Percentiles rank a stretch among this genome's conserved stretches.
phyloP scores from a whole-genome alignment of 2,888 invertebrate genomes.

The Alviniconcha strummeri region DNA sequence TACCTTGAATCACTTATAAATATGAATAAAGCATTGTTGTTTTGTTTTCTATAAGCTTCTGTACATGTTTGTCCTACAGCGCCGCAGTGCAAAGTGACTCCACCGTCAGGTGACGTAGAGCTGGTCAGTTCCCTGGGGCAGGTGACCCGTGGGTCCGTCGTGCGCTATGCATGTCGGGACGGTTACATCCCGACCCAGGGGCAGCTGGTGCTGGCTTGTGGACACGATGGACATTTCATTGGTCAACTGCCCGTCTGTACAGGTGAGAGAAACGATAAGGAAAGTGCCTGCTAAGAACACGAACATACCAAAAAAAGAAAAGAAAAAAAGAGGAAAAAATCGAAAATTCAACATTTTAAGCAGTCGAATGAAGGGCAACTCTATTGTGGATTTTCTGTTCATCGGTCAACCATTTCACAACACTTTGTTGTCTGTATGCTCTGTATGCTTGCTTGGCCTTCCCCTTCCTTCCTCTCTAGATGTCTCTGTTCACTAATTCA shows the following conservation, averaged over 20 bases:
- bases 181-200: conserved; percentile 9
- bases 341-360: too few relatives aligned
- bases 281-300: neutral
- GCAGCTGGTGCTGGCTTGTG: conserved; percentile 21
- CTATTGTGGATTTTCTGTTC: too few relatives aligned
- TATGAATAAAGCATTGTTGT: too few relatives aligned
- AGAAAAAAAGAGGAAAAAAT: too few relatives aligned
- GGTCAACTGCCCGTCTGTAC: conserved; percentile 28
- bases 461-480: too few relatives aligned
- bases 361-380: too few relatives aligned
- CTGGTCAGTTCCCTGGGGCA: conserved; percentile 12
- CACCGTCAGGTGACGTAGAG: neutral
- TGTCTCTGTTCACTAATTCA: too few relatives aligned
- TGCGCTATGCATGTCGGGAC: conserved; percentile 20
- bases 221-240: conserved; percentile 17
- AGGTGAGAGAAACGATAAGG: conserved; percentile 6
- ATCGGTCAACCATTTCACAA: too few relatives aligned
- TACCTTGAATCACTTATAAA: too few relatives aligned
- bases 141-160: conserved; percentile 21
- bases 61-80: neutral
- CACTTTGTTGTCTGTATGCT: too few relatives aligned
- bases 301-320: neutral
- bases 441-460: too few relatives aligned
- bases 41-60: too few relatives aligned
- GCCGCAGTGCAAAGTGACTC: neutral